Percentiles rank a stretch among this genome's conserved stretches.
phyloP scores from a whole-genome alignment of 2,888 invertebrate species.

The Catonia carolina region DNA sequence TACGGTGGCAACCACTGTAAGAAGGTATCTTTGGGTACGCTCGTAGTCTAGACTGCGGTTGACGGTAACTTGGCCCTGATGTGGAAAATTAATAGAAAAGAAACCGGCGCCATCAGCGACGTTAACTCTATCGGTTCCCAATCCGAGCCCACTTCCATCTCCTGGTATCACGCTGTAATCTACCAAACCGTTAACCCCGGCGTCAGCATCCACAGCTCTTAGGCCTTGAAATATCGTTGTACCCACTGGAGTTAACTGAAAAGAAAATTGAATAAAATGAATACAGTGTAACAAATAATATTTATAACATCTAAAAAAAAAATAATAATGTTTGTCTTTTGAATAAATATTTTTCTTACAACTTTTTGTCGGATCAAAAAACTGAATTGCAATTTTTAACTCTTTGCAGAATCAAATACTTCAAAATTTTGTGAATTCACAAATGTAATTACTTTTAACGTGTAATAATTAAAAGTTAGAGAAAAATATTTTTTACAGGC shows the following conservation, averaged over 20 bases:
- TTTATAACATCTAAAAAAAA: too few relatives aligned
- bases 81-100: slow-evolving; percentile 79
- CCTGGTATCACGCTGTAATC: slow-evolving; percentile 74
- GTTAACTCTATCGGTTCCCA: slow-evolving; percentile 50
- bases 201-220: slow-evolving; percentile 72
- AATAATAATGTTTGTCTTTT: too few relatives aligned
- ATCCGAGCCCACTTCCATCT: slow-evolving; percentile 48
- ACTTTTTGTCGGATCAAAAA: too few relatives aligned
- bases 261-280: too few relatives aligned
- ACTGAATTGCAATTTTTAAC: too few relatives aligned
- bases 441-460: too few relatives aligned
- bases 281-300: too few relatives aligned
- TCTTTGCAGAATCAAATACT: too few relatives aligned
- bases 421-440: too few relatives aligned
- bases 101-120: slow-evolving; percentile 73
- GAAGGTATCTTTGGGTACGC: slow-evolving; percentile 75
- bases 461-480: too few relatives aligned
- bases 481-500: too few relatives aligned
- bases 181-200: slow-evolving; percentile 80
- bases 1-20: slow-evolving; percentile 83
- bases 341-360: too few relatives aligned
- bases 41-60: slow-evolving; percentile 83
- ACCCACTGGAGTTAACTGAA: slow-evolving; percentile 78
- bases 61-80: slow-evolving; percentile 82
- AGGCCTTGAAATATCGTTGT: slow-evolving; percentile 79